A percentile compares a stretch with the other conserved stretches of the same genome.
Evolutionary conservation across 2,113 vertebrate genomes (phyloP).

Genomic region (Gavia stellata): DNA sequence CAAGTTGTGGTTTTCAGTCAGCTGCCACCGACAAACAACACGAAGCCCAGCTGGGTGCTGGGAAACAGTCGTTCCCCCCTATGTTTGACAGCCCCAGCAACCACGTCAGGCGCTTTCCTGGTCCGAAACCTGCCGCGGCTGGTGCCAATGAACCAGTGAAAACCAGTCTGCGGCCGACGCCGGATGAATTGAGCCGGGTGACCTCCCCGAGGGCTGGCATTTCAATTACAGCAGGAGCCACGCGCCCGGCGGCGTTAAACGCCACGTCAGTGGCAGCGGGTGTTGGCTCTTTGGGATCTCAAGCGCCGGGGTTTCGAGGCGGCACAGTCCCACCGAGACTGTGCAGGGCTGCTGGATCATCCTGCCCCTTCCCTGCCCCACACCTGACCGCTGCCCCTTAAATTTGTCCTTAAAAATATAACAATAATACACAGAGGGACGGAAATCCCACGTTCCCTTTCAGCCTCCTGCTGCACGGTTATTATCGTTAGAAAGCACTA

Average conservation of each 20-base stretch:
- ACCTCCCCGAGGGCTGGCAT: neutral
- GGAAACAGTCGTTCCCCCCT: neutral
- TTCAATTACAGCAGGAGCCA: neutral
- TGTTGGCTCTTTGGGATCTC: neutral
- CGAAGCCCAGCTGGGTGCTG: neutral
- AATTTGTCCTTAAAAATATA: neutral
- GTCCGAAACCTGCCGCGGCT: neutral
- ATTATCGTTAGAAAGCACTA: neutral
- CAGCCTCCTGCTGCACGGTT: neutral
- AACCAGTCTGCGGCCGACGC: neutral
- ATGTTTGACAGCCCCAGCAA: neutral
- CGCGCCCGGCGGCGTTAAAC: neutral
- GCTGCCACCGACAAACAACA: rapidly evolving
- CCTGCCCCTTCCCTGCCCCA: neutral
- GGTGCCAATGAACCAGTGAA: neutral
- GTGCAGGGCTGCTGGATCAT: neutral
- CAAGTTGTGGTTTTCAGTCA: neutral
- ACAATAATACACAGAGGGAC: no score
- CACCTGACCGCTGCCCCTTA: neutral
- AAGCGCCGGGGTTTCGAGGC: neutral
- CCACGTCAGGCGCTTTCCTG: neutral
- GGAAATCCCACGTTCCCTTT: neutral
- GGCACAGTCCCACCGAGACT: neutral
- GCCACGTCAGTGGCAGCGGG: neutral
- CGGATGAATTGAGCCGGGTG: neutral